Conservation (phyloP, 2,113 vertebrate genomes). For the Butorides virescens region DNA sequence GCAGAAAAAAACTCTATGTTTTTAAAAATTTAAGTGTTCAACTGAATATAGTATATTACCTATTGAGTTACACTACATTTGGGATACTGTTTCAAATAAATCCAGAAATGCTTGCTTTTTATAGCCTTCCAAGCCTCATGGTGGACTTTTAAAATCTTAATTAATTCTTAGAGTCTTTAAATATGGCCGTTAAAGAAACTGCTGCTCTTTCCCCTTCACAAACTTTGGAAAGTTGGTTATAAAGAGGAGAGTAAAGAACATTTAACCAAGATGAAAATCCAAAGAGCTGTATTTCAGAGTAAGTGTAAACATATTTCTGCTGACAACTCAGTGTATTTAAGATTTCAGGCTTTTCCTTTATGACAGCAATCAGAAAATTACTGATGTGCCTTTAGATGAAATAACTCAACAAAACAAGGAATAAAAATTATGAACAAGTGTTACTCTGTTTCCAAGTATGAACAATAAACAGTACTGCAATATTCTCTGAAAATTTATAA, state of each 20-base stretch:
- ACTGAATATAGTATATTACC: background rate
- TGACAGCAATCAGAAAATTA: background rate
- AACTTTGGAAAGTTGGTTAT: background rate
- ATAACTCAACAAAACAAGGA: background rate
- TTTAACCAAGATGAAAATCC: background rate
- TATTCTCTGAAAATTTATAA: background rate
- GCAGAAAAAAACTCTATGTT: background rate
- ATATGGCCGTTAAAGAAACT: background rate
- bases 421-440: background rate
- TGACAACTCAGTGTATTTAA: background rate
- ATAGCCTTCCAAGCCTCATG: background rate
- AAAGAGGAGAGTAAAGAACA: background rate
- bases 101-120: background rate
- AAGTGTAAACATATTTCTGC: background rate
- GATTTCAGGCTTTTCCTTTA: background rate
- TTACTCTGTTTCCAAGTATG: background rate
- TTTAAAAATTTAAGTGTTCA: background rate
- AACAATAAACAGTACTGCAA: background rate
- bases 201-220: background rate
- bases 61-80: background rate
- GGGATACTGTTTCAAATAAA: background rate
- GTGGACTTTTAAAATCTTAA: background rate
- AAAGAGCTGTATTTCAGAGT: background rate
- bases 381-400: background rate
- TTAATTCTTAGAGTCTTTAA: background rate